A percentile compares a stretch with the other conserved stretches of the same genome.
These are phyloP conservation scores for Tiliqua scincoides DNA, from an alignment of 2,113 vertebrate species.

Conservation along the genomic window DNA sequence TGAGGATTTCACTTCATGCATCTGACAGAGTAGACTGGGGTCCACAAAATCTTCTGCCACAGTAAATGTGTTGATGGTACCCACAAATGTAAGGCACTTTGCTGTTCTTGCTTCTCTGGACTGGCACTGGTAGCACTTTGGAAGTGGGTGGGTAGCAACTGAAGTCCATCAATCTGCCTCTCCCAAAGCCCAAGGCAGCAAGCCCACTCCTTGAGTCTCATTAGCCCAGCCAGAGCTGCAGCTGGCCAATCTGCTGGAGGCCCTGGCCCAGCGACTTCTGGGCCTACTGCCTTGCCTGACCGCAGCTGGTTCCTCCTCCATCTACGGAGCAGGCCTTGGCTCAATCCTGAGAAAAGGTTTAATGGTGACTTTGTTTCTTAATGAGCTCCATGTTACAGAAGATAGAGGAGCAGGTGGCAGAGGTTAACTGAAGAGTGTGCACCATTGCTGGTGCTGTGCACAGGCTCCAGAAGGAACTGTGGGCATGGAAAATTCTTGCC, in stretches of 20 bases:
- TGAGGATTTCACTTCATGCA: too few species aligned
- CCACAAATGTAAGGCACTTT: too few species aligned
- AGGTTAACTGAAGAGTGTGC: neutral
- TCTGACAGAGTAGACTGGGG: too few species aligned
- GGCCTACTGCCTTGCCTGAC: neutral
- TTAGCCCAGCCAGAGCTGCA: neutral
- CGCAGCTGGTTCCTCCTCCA: neutral
- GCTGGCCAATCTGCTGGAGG: neutral
- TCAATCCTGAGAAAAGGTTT: neutral
- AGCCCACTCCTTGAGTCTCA: neutral
- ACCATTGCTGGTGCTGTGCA: neutral
- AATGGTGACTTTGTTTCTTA: neutral
- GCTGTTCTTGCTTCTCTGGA: too few species aligned
- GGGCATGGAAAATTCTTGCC: neutral
- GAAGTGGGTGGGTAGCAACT: too few species aligned
- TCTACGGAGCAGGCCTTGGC: neutral
- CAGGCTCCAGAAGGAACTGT: neutral
- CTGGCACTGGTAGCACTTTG: too few species aligned
- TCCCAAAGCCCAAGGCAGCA: neutral
- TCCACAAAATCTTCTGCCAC: too few species aligned
- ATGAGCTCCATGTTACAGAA: neutral
- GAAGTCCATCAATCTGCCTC: too few species aligned
- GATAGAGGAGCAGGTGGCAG: neutral
- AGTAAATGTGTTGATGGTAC: too few species aligned
- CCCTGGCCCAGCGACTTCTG: neutral